Conservation (phyloP, 2,113 vertebrate species). For the Pseudopodoces humilis region DNA sequence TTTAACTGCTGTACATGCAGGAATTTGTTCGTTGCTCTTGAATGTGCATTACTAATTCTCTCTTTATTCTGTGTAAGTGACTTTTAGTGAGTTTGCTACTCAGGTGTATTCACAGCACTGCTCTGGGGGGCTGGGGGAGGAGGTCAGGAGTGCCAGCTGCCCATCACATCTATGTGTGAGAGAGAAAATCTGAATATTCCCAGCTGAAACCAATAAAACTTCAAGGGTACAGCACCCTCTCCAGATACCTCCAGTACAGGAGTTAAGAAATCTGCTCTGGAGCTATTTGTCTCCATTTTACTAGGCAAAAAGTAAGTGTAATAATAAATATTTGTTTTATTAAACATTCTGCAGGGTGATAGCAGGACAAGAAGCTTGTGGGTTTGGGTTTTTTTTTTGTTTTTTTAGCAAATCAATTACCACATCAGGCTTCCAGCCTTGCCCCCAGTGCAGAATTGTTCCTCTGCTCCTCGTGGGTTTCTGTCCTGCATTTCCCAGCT, state of each 20-base stretch:
- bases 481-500: not conserved
- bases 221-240: not conserved
- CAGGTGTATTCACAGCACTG: conserved; percentile 9
- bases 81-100: not conserved
- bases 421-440: not conserved
- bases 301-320: not conserved
- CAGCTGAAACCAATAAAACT: conserved; percentile 46
- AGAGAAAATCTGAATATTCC: conserved; percentile 39
- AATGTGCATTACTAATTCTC: not conserved
- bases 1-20: not conserved
- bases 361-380: not conserved
- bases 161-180: not conserved
- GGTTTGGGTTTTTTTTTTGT: not conserved
- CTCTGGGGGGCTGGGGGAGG: not conserved
- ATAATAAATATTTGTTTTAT: not conserved
- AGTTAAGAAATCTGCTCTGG: not conserved
- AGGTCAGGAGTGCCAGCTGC: not conserved
- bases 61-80: not conserved
- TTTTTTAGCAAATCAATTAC: not conserved
- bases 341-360: not conserved
- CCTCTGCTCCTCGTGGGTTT: not conserved
- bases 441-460: not conserved
- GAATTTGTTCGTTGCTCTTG: not conserved
- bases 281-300: not conserved
- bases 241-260: not conserved